Percentiles rank a stretch among this genome's conserved stretches.
phyloP scores from a whole-genome alignment of 2,113 vertebrate species.

The Paratilapia polleni region DNA sequence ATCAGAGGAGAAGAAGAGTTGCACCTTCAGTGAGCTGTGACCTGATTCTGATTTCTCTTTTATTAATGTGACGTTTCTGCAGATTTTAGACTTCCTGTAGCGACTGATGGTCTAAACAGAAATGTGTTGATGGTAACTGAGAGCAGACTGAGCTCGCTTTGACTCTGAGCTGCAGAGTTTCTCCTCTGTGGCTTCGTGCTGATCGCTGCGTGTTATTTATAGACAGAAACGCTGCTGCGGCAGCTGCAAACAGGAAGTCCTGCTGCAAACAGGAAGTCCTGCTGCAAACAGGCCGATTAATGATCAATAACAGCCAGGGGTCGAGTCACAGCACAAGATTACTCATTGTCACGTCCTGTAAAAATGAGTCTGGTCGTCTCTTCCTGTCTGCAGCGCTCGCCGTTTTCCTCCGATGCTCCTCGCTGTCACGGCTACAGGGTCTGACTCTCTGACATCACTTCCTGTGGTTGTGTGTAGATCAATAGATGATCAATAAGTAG shows the following conservation, averaged over 20 bases:
- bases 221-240: neutral
- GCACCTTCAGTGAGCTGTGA: no score
- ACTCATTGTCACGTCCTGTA: neutral
- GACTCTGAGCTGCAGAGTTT: neutral
- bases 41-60: no score
- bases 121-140: no score
- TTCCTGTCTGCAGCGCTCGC: neutral
- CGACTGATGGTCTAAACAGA: neutral
- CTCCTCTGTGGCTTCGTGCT: no score
- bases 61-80: no score
- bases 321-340: neutral
- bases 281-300: neutral
- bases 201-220: neutral
- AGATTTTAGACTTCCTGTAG: neutral
- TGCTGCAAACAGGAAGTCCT: neutral
- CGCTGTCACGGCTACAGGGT: neutral
- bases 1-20: neutral
- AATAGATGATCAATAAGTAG: neutral
- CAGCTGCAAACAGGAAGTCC: neutral
- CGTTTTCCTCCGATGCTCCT: neutral
- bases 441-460: conserved; percentile 11
- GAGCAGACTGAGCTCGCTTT: neutral
- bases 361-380: neutral
- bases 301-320: neutral
- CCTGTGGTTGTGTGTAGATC: conserved; percentile 10